A percentile compares a stretch with the other conserved stretches of the same genome.
These are phyloP conservation scores for Eumeta japonica DNA, from an alignment of 1,140 invertebrate species.

Conservation along the genomic window DNA sequence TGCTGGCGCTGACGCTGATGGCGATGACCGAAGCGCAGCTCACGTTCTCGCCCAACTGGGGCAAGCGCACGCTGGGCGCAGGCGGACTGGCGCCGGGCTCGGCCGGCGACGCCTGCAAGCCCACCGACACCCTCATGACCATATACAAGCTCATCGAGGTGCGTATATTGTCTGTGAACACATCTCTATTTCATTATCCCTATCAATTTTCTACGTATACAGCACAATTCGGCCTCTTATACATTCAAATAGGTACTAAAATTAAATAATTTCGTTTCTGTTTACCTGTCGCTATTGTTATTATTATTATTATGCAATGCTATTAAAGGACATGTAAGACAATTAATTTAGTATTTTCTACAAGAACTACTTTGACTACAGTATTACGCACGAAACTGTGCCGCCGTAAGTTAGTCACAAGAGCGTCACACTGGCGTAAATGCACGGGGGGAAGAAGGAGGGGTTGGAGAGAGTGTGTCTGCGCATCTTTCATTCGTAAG, in stretches of 20 bases:
- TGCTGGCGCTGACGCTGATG: constrained; percentile 11
- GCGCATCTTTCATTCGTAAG: no score
- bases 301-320: neutral
- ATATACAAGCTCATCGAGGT: constrained; percentile 25
- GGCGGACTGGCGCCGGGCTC: constrained; percentile 5
- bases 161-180: constrained; percentile 4
- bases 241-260: neutral
- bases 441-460: no score
- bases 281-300: neutral
- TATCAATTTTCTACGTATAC: neutral
- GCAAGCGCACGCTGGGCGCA: constrained; percentile 15
- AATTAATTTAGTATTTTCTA: no score
- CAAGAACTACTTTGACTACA: no score
- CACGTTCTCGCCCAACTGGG: constrained; percentile 44
- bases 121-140: constrained; percentile 18
- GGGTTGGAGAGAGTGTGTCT: no score
- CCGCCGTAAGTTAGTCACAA: no score
- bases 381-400: no score
- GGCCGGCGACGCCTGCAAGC: constrained; percentile 15
- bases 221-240: no score
- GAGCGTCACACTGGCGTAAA: no score
- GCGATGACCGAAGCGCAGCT: constrained; percentile 17
- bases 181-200: neutral
- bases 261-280: neutral
- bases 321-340: no score